Conservation (phyloP, 2,113 vertebrate species). For the Syrrhaptes paradoxus region DNA sequence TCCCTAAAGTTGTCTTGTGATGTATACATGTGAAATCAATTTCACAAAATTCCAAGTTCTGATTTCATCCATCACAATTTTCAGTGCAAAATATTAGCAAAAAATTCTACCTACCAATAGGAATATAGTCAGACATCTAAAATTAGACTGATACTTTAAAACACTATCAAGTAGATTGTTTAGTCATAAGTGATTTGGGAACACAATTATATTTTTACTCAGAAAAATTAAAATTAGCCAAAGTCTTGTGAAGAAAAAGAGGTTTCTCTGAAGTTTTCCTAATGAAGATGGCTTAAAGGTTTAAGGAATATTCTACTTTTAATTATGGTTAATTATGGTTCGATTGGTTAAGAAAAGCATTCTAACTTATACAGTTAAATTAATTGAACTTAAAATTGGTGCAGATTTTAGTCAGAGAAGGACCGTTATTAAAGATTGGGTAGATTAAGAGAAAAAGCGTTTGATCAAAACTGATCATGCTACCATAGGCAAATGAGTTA, state of each 20-base stretch:
- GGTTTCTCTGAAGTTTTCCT: neutral
- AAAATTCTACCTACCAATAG: neutral
- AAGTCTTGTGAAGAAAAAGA: neutral
- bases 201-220: neutral
- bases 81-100: neutral
- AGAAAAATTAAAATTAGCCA: neutral
- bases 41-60: neutral
- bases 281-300: neutral
- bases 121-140: neutral
- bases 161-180: neutral
- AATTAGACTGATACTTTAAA: neutral
- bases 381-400: neutral
- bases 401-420: neutral
- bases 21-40: neutral
- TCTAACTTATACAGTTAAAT: neutral
- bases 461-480: constrained; percentile 52
- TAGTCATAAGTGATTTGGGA: neutral
- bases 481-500: constrained; percentile 16
- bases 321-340: neutral
- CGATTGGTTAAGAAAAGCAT: constrained; percentile 3
- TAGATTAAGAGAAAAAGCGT: neutral
- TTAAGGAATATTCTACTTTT: neutral
- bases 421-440: neutral
- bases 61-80: neutral
- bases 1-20: neutral